Percentiles rank a stretch among this genome's conserved stretches.
These are phyloP conservation scores for Cybosia mesomella DNA, from an alignment of 2,888 invertebrate genomes.

Conservation along the genomic window DNA sequence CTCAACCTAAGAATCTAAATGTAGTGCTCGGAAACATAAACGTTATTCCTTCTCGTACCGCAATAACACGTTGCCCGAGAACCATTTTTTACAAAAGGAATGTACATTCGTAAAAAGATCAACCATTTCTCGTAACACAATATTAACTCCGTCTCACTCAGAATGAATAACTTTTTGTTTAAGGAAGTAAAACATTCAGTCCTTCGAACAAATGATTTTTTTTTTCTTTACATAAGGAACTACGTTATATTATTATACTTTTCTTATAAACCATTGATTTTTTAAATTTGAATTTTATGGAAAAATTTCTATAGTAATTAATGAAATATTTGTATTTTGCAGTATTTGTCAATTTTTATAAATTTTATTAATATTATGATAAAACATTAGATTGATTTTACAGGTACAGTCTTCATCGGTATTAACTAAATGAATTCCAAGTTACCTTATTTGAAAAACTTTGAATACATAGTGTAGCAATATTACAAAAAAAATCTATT, in stretches of 20 bases:
- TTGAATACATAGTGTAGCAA: too few species aligned
- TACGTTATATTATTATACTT: not conserved
- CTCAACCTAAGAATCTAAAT: conserved; percentile 15
- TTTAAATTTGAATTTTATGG: not conserved
- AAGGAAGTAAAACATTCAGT: conserved; percentile 26
- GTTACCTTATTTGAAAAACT: too few species aligned
- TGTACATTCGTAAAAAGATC: conserved; percentile 22
- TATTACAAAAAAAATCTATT: too few species aligned
- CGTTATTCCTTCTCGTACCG: conserved; percentile 6
- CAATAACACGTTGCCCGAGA: conserved; percentile 6
- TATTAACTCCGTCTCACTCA: conserved; percentile 26
- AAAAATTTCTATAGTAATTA: too few species aligned
- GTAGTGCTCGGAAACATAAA: conserved; percentile 6
- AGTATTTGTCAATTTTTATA: too few species aligned
- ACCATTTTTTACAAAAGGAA: conserved; percentile 20
- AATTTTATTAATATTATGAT: not conserved
- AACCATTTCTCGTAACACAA: conserved; percentile 28
- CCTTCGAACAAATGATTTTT: conserved; percentile 24
- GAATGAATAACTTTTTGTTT: conserved; percentile 33
- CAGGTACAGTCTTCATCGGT: too few species aligned
- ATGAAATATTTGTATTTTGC: not conserved
- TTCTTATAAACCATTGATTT: conserved; percentile 6
- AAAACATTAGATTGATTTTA: too few species aligned
- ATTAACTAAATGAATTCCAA: too few species aligned
- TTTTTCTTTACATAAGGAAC: conserved; percentile 9